Conservation (phyloP, 64 coral and sea anemone species). For the Stylophora pistillata region DNA sequence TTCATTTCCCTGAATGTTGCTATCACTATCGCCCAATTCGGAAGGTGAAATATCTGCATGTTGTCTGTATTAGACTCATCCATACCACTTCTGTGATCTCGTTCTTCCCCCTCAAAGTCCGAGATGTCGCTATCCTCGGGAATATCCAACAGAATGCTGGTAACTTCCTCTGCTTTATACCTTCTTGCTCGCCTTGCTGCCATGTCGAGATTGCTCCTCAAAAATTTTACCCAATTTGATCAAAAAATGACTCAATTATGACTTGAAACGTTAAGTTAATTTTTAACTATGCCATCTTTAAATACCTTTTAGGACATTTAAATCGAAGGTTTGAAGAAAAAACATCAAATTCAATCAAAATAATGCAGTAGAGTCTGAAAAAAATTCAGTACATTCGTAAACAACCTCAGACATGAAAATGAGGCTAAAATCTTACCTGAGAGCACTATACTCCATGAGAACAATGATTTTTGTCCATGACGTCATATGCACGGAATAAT, state of each 20-base stretch:
- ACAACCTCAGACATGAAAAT: conserved; percentile 38
- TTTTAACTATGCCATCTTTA: conserved; percentile 16
- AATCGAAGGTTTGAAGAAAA: too few species aligned
- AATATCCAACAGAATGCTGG: conserved; percentile 1
- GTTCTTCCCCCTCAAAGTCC: conserved; percentile 13
- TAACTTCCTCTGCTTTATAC: conserved; percentile 27
- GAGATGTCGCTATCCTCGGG: too few species aligned
- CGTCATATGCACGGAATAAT: conserved; percentile 31
- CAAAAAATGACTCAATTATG: conserved; percentile 32
- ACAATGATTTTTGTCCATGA: conserved; percentile 46
- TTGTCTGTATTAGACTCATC: conserved; percentile 3
- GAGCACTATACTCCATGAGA: conserved; percentile 51
- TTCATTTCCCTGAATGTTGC: not conserved
- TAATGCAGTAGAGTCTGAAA: conserved; percentile 43
- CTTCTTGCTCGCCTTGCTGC: conserved; percentile 1
- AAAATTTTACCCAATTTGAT: conserved; percentile 49
- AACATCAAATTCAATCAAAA: conserved; percentile 35
- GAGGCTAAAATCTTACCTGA: conserved; percentile 8
- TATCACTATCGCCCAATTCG: not conserved
- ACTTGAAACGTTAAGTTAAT: not conserved
- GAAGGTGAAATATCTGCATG: not conserved
- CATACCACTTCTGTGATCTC: not conserved
- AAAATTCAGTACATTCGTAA: conserved; percentile 39
- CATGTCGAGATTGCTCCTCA: conserved; percentile 21
- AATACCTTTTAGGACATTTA: conserved; percentile 54